These are phyloP conservation scores for Adrianichthys oophorus DNA, from an alignment of 2,797 vertebrate genomes.

Conservation along the genomic window DNA sequence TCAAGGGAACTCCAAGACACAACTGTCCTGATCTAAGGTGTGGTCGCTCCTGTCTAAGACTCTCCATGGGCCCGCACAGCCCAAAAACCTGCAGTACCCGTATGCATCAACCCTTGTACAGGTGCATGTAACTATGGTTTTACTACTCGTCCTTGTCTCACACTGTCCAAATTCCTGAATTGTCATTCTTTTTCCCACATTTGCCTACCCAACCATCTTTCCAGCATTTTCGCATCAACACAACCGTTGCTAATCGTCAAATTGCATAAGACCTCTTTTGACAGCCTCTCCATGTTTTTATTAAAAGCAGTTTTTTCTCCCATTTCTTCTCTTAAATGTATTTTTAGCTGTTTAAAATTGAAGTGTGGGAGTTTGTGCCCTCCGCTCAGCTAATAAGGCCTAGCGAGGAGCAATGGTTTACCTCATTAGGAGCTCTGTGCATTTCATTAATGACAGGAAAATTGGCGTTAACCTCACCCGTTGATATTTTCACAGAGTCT, in stretches of 20 bases:
- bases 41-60: too few species aligned
- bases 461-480: conserved; percentile 95
- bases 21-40: too few species aligned
- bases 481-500: conserved; percentile 97
- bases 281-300: conserved; percentile 84
- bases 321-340: conserved; percentile 64
- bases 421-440: conserved; percentile 96
- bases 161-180: too few species aligned
- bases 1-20: too few species aligned
- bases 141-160: too few species aligned
- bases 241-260: conserved; percentile 43
- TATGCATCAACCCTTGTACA: too few species aligned
- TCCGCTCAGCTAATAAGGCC: conserved; percentile 95
- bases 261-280: conserved; percentile 87
- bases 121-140: too few species aligned
- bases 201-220: conserved; percentile 71
- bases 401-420: conserved; percentile 97
- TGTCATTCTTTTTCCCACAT: too few species aligned
- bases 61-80: too few species aligned
- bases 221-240: too few species aligned
- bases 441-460: conserved; percentile 98
- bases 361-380: conserved; percentile 89
- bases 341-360: conserved; percentile 92
- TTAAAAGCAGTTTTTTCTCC: conserved; percentile 37
- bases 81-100: too few species aligned